Evolutionary conservation across 2,113 vertebrate species (phyloP).

Genomic region (Dolichallabes microphthalmus): DNA sequence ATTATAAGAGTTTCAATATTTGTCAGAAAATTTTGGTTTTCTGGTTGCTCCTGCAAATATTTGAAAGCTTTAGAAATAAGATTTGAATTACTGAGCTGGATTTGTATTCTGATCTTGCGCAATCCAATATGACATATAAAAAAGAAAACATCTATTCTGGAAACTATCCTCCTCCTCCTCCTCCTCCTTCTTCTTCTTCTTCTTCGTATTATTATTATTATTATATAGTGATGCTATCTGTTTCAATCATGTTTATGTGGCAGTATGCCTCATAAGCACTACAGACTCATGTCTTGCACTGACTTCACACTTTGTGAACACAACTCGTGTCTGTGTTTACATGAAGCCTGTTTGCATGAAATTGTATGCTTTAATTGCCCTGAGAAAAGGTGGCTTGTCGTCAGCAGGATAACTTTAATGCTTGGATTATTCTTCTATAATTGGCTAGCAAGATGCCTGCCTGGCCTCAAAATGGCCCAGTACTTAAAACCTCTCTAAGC

Average conservation of each 20-base stretch:
- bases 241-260: neutral
- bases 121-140: constrained; percentile 11
- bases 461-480: constrained; percentile 3
- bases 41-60: neutral
- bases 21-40: neutral
- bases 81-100: neutral
- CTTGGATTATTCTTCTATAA: constrained; percentile 7
- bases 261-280: neutral
- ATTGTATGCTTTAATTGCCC: neutral
- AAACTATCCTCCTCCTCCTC: constrained; percentile 14
- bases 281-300: neutral
- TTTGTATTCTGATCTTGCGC: neutral
- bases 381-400: neutral
- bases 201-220: neutral
- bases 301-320: neutral
- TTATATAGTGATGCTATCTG: neutral
- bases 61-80: constrained; percentile 7
- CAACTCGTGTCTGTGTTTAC: neutral
- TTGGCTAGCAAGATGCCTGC: constrained; percentile 1
- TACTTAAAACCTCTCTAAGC: constrained; percentile 31
- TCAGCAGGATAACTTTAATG: constrained; percentile 24
- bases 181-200: neutral
- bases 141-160: constrained; percentile 17
- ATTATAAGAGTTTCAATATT: neutral
- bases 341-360: neutral